Base-by-base conservation (phyloP, 2,888 invertebrate species). In the Ochropleura leucogaster region DNA sequence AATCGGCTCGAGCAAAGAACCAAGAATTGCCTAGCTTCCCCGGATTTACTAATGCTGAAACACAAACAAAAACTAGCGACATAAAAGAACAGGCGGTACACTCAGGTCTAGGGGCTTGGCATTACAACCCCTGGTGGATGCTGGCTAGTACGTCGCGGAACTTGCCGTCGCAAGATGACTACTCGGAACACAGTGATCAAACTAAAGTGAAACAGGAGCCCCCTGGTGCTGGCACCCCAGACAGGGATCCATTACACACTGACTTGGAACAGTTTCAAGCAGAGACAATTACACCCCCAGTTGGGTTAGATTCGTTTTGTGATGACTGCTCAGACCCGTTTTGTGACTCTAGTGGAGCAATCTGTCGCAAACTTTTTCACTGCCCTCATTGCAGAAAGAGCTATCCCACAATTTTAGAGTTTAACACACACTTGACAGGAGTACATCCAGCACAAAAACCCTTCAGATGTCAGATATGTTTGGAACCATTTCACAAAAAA, bases 61-160 rank as follows among this genome's bases (percentile, higher is more conserved):
- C 96, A 60, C 96, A 96, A 91, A 96, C 96, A 64, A 96, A 96
- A 89, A 90, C 93, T 74, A 95, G 94, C 89, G 96, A 96, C 84
- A 88, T 96, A 72, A 95, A 96, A 87, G 93, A 92, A 73, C 96
- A 95, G 84, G 79, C 93, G 40, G 93, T 93, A 44, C 96, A 96
- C 71, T 88, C 95, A 47, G 93, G 94, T 53, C 85, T 96, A 67
- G 95, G 96, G 53, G 91, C 96, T 73, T 96, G 96, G 96, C 96
- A 96, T 83, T 96, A 96, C 85, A 96, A 96, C 77, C 96, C 96
- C 46, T 96, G 96, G 96, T 96, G 96, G 96, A 96, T 96, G 96
- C 91, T 96, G 49, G 96, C 96, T 40, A 94, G 96, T 81, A 96
- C 96, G 4, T 96, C 96, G 12, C 92, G 96, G 64, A 95, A 92